Evolutionary conservation across 2,888 invertebrate genomes (phyloP), one percentile per base, ranked within the genome.

Genomic region (Eupithecia pulchellata): DNA sequence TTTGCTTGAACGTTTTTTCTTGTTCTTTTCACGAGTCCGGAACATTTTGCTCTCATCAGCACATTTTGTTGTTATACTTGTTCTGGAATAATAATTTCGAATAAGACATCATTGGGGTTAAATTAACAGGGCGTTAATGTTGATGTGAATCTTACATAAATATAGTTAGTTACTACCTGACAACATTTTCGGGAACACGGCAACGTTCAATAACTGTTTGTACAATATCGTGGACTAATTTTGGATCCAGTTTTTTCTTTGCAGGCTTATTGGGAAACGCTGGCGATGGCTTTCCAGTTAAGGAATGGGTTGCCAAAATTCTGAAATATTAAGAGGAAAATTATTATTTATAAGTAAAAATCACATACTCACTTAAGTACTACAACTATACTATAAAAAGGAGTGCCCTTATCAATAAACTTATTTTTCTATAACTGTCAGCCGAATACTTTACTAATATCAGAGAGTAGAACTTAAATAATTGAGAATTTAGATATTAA

Each of bases 31-130:
- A 4, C 88, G 84, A 58, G 82, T 87, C 30, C 92, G 92, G 58
- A 88, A 87, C 95, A 95, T 95, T 86, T 95, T 96, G 76, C 95
- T 95, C 82, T 96, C 96, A 79, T 96, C 95, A 0, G 95, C 95
- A 78, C 95, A 96, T 84, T 95, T 96, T 0, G 95, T 95, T 29
- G 95, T 95, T n/a, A 96, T 95, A n/a, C 94, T 93, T 20, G 90
- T 92, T 64, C 95, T 94, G 84, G 60, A 83, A 84, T 58, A 4
- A 42, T 17, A 68, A 32, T 6, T 17, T 57, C 6, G 6, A 29
- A 2, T 57, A 57, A 6, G 52, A 25, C 25, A 1, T 52, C 25
- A 25, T 52, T 1, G 25, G 11, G 4, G 25, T 52, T 52, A 25
- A 52, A 52, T 25, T 52, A 47, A 47, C 20, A 47, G 52, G 9